Evolutionary conservation across 1,140 invertebrate species (phyloP), one percentile per base, ranked within the genome.

Genomic region (Cryptotermes secundus): DNA sequence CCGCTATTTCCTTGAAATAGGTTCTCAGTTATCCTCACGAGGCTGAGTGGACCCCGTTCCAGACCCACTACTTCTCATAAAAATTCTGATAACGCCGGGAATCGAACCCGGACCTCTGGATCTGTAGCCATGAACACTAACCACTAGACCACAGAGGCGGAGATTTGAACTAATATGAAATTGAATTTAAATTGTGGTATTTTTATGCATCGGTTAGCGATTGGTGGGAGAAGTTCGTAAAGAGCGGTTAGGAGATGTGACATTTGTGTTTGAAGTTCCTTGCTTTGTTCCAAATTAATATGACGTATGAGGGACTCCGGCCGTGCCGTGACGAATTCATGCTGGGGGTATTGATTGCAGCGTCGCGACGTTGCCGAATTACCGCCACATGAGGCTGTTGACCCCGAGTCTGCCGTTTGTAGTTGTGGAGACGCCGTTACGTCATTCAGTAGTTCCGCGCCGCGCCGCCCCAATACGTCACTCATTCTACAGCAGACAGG

Each of bases 341-440:
- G 26, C 26, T 31, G 59, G 59, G 59, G 26, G 59, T 72, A 72
- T 72, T 72, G 59, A 72, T 72, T 72, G 59, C 59, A 72, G 59
- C 59, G 59, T 72, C 59, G 6, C 53, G 53, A 59, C 53, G 53
- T 59, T 59, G 53, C 53, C 53, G 53, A 59, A 59, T 59, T 16
- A 16, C 53, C 53, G 53, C 6, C 53, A 16, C 53, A 72, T 31
- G 59, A 72, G 59, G 59, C 59, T 72, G 59, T 72, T 72, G 59
- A 72, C 59, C 59, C 59, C 59, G n/a, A 72, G 59, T 59, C 53
- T 59, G 53, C 53, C 38, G 38, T 12, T 22, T 26, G 53, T 59
- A 59, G 53, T 72, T 72, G 59, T 72, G 59, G 59, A 72, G 59
- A 72, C 59, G 59, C n/a, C 59, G 59, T 72, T 72, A 72, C 59